Evolutionary conservation across 2,797 vertebrate genomes (phyloP).

Genomic region (Mallotus villosus): DNA sequence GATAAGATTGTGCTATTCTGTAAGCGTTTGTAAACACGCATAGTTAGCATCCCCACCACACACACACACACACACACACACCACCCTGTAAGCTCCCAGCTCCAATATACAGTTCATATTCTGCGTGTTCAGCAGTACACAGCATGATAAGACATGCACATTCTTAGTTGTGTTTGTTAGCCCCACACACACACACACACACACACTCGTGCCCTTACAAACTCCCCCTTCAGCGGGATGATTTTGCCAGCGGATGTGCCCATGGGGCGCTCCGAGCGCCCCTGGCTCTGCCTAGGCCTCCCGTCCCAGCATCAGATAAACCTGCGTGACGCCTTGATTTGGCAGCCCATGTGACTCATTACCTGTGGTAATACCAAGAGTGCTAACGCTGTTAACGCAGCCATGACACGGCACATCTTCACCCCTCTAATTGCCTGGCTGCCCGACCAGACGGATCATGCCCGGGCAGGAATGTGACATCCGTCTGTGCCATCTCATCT

Average conservation of each 20-base stretch:
- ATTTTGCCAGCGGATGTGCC: conserved; percentile 8
- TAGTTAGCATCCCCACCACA: background rate
- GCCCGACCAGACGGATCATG: conserved; percentile 35
- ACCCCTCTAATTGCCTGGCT: conserved; percentile 20
- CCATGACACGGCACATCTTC: conserved; percentile 8
- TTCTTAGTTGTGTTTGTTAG: too few species aligned
- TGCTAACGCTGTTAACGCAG: conserved; percentile 37
- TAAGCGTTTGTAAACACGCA: conserved; percentile 24
- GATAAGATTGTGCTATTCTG: conserved; percentile 45
- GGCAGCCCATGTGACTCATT: conserved; percentile 19
- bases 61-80: conserved; percentile 14
- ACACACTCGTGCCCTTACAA: too few species aligned
- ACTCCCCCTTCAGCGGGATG: background rate
- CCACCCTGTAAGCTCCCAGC: background rate
- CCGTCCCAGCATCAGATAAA: conserved; percentile 39
- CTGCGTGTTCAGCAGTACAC: too few species aligned
- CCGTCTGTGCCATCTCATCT: conserved; percentile 34
- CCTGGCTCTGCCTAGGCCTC: conserved; percentile 34
- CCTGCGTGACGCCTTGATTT: conserved; percentile 25
- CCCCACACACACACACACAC: too few species aligned
- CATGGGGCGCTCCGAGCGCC: conserved; percentile 11
- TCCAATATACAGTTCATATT: background rate
- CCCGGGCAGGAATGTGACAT: conserved; percentile 23
- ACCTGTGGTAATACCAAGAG: conserved; percentile 24
- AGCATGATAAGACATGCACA: too few species aligned